Evolutionary conservation across 2,888 invertebrate species (phyloP).

Genomic region (Sinelater perroti): DNA sequence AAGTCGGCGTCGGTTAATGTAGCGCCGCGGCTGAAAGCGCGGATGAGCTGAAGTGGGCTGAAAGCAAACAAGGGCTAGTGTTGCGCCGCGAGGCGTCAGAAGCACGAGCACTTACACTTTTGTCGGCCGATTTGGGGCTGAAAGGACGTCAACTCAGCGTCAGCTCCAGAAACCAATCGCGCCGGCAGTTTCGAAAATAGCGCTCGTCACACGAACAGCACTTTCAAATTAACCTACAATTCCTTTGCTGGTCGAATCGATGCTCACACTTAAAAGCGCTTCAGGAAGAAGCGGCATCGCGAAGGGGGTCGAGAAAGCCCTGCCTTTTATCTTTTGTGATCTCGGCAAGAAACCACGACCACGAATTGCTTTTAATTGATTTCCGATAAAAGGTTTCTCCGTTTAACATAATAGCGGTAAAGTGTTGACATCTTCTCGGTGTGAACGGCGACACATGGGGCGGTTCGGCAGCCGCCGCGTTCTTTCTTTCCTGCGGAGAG

Average conservation of each 20-base stretch:
- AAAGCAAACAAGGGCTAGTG: slow-evolving; percentile 30
- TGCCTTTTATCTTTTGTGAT: slow-evolving; percentile 42
- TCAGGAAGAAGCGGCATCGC: too few species aligned
- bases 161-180: too few species aligned
- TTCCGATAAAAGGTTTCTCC: slow-evolving; percentile 61
- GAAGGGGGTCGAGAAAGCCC: too few species aligned
- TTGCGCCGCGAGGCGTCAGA: slow-evolving; percentile 32
- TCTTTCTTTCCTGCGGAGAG: slow-evolving; percentile 1
- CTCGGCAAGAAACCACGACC: slow-evolving; percentile 54
- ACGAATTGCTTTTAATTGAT: slow-evolving; percentile 62
- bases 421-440: slow-evolving; percentile 59
- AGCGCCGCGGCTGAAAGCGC: slow-evolving; percentile 29
- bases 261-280: too few species aligned
- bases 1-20: slow-evolving; percentile 29
- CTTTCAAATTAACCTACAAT: too few species aligned
- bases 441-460: slow-evolving; percentile 52
- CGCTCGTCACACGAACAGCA: too few species aligned
- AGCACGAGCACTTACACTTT: slow-evolving; percentile 33
- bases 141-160: slow-evolving; percentile 25
- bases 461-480: slow-evolving; percentile 19
- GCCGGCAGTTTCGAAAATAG: too few species aligned
- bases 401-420: slow-evolving; percentile 61
- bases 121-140: slow-evolving; percentile 28
- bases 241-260: too few species aligned
- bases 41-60: slow-evolving; percentile 32